phyloP scores from a whole-genome alignment of 2,797 vertebrate species.

The Natrix natrix region DNA sequence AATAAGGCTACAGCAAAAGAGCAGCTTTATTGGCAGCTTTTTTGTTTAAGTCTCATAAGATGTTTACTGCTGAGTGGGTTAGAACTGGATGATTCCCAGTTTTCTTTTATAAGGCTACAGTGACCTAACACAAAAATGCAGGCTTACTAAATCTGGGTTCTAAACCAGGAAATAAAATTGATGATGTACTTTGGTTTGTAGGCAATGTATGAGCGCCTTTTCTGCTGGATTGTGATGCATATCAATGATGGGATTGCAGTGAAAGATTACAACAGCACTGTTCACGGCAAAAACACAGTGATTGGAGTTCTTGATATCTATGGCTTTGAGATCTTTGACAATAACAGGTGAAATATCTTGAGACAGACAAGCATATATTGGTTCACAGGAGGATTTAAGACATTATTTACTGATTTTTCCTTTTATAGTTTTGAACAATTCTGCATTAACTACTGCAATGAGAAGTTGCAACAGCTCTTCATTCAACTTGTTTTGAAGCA shows the following conservation, averaged over 20 bases:
- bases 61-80: neutral
- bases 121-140: neutral
- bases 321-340: conserved; percentile 98
- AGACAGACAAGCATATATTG: neutral
- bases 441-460: conserved; percentile 99
- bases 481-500: conserved; percentile 97
- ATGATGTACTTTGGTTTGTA: conserved; percentile 59
- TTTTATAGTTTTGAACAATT: conserved; percentile 91
- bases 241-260: conserved; percentile 96
- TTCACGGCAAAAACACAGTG: conserved; percentile 96
- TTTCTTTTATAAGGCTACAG: neutral
- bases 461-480: conserved; percentile 97
- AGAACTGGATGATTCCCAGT: neutral
- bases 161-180: neutral
- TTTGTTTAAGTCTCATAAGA: conserved; percentile 10
- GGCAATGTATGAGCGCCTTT: conserved; percentile 97
- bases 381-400: neutral
- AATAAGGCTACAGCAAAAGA: neutral
- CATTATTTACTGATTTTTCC: neutral
- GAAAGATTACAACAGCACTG: conserved; percentile 85
- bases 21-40: neutral
- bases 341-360: conserved; percentile 83
- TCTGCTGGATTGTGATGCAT: conserved; percentile 95
- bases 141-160: neutral
- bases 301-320: conserved; percentile 98